Conservation (phyloP, 2,113 vertebrate species). For the Tragelaphus buxtoni region DNA sequence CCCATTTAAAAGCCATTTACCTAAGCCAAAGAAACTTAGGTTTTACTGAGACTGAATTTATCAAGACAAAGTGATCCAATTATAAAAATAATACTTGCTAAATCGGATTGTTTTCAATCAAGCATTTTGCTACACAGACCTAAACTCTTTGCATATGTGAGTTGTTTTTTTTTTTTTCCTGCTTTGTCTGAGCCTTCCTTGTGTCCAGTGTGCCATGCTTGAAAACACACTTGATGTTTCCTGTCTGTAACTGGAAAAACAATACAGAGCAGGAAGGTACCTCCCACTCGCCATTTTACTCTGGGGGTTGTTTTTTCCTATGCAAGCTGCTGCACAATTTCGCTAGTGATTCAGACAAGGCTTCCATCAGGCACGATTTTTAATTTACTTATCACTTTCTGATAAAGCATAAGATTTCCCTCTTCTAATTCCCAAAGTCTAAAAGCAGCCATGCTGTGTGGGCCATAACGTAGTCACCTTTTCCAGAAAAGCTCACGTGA, state of each 20-base stretch:
- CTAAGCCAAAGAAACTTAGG: background rate
- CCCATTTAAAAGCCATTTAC: background rate
- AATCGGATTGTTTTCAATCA: background rate
- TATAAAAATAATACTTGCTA: background rate
- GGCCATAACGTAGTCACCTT: background rate
- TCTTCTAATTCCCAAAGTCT: background rate
- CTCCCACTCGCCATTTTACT: slow-evolving; percentile 11
- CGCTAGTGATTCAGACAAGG: background rate
- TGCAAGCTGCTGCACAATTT: background rate
- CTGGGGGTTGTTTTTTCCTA: slow-evolving; percentile 64
- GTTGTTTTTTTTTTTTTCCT: background rate
- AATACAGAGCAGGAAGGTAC: slow-evolving; percentile 66
- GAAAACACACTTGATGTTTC: slow-evolving; percentile 54
- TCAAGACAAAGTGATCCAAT: background rate
- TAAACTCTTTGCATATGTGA: background rate
- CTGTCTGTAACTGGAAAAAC: slow-evolving; percentile 62
- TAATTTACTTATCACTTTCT: background rate
- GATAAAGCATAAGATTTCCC: background rate
- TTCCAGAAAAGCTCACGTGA: background rate
- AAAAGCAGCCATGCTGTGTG: background rate
- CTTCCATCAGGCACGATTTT: background rate
- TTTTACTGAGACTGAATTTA: background rate
- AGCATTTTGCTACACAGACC: background rate
- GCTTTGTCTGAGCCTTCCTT: slow-evolving; percentile 39
- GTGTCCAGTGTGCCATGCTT: background rate